These are phyloP conservation scores for Jordanella pulchra DNA, from an alignment of 2,797 vertebrate species.

Conservation along the genomic window DNA sequence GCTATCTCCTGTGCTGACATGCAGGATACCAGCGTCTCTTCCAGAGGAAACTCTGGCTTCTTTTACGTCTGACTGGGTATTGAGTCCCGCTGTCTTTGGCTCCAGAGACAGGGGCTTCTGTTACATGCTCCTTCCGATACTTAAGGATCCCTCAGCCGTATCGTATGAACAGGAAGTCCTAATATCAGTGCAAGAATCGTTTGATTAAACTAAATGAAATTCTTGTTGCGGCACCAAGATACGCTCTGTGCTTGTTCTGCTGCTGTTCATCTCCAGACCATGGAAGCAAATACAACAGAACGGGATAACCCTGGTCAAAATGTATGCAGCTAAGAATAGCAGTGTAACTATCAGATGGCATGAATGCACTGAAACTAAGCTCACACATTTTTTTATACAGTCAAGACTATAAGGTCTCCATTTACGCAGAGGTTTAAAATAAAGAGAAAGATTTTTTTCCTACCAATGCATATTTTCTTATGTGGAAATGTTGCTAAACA, in stretches of 20 bases:
- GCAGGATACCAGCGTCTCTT: constrained; percentile 74
- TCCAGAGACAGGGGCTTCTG: constrained; percentile 43
- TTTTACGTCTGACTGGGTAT: constrained; percentile 70
- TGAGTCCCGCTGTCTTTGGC: constrained; percentile 68
- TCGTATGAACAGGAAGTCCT: constrained; percentile 58
- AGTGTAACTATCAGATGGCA: not conserved
- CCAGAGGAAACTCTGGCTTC: constrained; percentile 77
- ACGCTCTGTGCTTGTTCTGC: constrained; percentile 15
- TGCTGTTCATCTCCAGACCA: constrained; percentile 22
- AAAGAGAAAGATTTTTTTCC: not conserved
- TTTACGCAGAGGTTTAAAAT: not conserved
- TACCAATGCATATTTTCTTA: too few species aligned
- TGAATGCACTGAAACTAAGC: not conserved
- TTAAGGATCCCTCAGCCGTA: constrained; percentile 47
- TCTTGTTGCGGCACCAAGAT: constrained; percentile 36
- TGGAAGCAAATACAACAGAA: not conserved
- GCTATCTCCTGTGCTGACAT: constrained; percentile 76
- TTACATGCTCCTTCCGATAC: constrained; percentile 59
- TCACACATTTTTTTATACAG: not conserved
- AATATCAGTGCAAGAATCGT: constrained; percentile 47
- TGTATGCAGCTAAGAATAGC: not conserved
- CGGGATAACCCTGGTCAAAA: not conserved
- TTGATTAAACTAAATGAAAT: constrained; percentile 45
- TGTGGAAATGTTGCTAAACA: not conserved
- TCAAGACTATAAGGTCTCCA: not conserved